Evolutionary conservation across 2,797 vertebrate species (phyloP).

Genomic region (Chromis chromis): DNA sequence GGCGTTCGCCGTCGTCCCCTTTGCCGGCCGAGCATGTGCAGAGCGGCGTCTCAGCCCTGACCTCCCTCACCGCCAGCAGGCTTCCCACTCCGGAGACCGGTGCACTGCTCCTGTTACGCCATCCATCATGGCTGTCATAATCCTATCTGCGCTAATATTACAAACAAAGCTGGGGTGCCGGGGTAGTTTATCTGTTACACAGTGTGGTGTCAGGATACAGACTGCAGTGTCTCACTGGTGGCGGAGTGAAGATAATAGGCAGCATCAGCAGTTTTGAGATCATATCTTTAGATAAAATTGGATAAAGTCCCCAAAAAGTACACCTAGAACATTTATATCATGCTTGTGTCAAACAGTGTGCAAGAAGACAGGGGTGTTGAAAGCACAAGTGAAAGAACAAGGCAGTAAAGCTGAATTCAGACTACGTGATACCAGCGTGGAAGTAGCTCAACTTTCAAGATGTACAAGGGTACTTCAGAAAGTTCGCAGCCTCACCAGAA

Average conservation of each 20-base stretch:
- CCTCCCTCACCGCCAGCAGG: slow-evolving; percentile 43
- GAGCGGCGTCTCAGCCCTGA: slow-evolving; percentile 47
- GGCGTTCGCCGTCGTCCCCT: neutral
- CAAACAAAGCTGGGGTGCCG: slow-evolving; percentile 61
- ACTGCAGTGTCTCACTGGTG: slow-evolving; percentile 4
- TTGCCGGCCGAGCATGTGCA: slow-evolving; percentile 32
- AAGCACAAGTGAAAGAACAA: too few relatives aligned
- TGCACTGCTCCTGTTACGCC: slow-evolving; percentile 48
- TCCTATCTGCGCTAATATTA: slow-evolving; percentile 67
- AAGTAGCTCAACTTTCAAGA: too few relatives aligned
- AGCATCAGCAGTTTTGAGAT: slow-evolving; percentile 14
- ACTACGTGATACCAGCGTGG: too few relatives aligned
- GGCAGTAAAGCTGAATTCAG: too few relatives aligned
- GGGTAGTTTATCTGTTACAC: slow-evolving; percentile 44
- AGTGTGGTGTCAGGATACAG: slow-evolving; percentile 29
- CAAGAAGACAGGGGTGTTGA: too few relatives aligned
- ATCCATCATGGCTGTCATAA: slow-evolving; percentile 76
- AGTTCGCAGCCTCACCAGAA: too few relatives aligned
- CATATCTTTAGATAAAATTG: neutral
- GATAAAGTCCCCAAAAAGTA: neutral
- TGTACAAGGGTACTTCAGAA: too few relatives aligned
- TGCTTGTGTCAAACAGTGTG: neutral
- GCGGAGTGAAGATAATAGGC: neutral
- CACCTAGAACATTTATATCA: neutral
- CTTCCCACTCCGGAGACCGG: slow-evolving; percentile 39